Percentiles rank a stretch among this genome's conserved stretches.
Conservation (phyloP, 2,113 vertebrate genomes). For the Narcine bancroftii region DNA sequence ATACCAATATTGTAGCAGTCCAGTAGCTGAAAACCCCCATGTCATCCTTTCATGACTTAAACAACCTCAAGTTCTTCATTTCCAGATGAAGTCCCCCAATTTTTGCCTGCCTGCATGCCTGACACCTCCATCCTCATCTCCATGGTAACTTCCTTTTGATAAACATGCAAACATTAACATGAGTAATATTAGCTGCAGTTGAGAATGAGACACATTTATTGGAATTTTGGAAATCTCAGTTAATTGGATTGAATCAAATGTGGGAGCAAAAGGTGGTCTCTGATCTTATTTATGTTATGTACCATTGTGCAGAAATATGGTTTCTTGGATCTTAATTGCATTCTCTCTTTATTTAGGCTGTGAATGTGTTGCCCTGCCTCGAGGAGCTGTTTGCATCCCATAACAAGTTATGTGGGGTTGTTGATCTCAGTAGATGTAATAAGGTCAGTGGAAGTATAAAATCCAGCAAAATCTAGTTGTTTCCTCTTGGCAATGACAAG, state of each 20-base stretch:
- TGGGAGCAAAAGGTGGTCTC: neutral
- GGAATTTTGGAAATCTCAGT: neutral
- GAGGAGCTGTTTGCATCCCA: conserved; percentile 27
- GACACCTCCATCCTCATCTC: neutral
- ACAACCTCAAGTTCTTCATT: neutral
- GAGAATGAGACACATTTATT: neutral
- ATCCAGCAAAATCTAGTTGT: neutral
- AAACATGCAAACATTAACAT: neutral
- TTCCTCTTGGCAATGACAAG: neutral
- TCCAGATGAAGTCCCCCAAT: neutral
- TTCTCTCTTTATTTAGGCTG: neutral
- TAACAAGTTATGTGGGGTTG: conserved; percentile 5
- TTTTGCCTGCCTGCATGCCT: neutral
- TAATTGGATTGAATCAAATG: neutral
- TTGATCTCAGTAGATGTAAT: conserved; percentile 23
- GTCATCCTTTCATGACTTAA: neutral
- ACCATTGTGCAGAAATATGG: neutral
- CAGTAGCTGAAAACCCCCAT: neutral
- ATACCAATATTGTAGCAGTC: neutral
- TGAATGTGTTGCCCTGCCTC: conserved; percentile 24
- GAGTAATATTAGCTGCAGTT: neutral
- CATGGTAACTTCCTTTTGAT: neutral
- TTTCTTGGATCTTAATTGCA: neutral
- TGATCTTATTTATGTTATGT: neutral
- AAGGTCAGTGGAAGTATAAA: neutral